These are phyloP conservation scores for Elysia crispata DNA, from an alignment of 2,888 invertebrate genomes.

Conservation along the genomic window DNA sequence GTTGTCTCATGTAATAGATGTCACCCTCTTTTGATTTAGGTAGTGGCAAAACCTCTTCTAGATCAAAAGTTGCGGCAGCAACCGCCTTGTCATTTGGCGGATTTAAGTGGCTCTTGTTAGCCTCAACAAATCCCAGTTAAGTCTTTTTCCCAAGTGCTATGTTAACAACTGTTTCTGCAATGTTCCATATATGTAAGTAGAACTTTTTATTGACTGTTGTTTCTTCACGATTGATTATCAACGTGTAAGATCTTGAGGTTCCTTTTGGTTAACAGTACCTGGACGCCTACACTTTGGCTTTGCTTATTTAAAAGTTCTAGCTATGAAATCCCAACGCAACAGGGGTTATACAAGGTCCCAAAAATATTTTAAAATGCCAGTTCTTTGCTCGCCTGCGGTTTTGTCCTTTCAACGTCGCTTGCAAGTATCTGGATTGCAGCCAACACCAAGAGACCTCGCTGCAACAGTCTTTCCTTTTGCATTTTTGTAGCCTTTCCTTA, in stretches of 20 bases:
- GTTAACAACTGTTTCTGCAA: constrained; percentile 1
- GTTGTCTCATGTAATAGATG: too few relatives aligned
- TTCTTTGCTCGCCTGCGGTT: neutral
- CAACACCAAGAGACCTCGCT: constrained; percentile 1
- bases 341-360: neutral
- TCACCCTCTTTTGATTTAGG: neutral
- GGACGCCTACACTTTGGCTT: neutral
- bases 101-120: neutral
- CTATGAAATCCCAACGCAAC: too few relatives aligned
- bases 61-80: neutral
- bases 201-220: neutral
- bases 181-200: neutral
- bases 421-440: too few relatives aligned
- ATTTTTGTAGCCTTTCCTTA: too few relatives aligned
- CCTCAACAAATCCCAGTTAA: neutral
- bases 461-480: too few relatives aligned
- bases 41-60: constrained; percentile 1
- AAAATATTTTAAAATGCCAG: neutral
- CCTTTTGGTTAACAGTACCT: constrained; percentile 4
- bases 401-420: neutral
- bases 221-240: neutral
- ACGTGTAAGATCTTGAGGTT: neutral
- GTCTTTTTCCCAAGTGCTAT: neutral
- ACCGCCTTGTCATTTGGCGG: neutral
- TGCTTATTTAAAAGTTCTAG: neutral